Evolutionary conservation across 2,797 vertebrate genomes (phyloP), one percentile per base, ranked within the genome.

Genomic region (Pampus argenteus): DNA sequence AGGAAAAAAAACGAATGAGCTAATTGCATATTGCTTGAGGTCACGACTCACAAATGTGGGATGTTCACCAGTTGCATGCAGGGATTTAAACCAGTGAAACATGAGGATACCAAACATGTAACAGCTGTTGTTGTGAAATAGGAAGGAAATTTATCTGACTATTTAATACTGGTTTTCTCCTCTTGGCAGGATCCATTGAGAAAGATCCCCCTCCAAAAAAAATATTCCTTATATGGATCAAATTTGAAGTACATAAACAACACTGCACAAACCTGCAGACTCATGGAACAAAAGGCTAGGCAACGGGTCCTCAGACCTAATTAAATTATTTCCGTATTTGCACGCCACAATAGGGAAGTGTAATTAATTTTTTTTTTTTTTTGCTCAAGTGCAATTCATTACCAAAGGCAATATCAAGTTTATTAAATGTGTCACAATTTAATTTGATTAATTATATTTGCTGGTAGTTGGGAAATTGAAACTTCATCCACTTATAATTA

Each of bases 351-450:
- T 78, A 79, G 67, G 57, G 71, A 83, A 82, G 69, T 77, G 78
- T 88, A 85, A 89, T 92, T 86, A 69, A 79, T 86, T 88, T 90
- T n/a, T 88, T 85, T 80, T 29, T 86, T 88, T 90, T 3, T 88
- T 85, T 81, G 36, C 84, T 83, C 77, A 90, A 87, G 71, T 78
- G 75, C 76, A 87, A 85, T 89, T 85, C 70, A 91, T 91, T 84
- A 90, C 89, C 76, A 82, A 81, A 80, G 81, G 82, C 84, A 81
- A 86, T 74, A 81, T 80, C 68, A 86, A 87, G 73, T 88, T 75
- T 83, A 88, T 86, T 87, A 89, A 88, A 89, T 72, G 66, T 85
- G 84, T 86, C 85, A 89, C 74, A 91, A 90, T 91, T 89, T 78
- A 79, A 80, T 87, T 88, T 82, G 78, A 86, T 90, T 89, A 80